phyloP scores from a whole-genome alignment of 2,797 vertebrate genomes.

The Coregonus sp. region DNA sequence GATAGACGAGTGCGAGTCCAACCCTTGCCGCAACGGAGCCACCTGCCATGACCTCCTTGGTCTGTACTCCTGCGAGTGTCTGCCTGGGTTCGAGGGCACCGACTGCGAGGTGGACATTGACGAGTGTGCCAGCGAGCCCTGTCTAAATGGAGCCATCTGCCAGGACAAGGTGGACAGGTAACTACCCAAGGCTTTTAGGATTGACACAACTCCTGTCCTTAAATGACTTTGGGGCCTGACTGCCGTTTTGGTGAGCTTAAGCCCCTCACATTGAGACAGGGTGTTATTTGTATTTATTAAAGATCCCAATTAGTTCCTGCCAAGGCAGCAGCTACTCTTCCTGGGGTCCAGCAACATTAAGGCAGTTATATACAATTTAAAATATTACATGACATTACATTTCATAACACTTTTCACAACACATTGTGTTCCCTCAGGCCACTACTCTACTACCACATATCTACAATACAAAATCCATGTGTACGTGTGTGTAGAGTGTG shows the following conservation, averaged over 20 bases:
- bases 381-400: too few species aligned
- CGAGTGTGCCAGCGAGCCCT: constrained; percentile 88
- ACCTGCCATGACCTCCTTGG: constrained; percentile 80
- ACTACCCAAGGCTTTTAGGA: background rate
- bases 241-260: background rate
- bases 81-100: constrained; percentile 78
- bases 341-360: too few species aligned
- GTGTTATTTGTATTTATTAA: too few species aligned
- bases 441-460: too few species aligned
- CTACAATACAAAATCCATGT: too few species aligned
- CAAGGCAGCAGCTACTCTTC: too few species aligned
- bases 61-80: constrained; percentile 85
- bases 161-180: constrained; percentile 86
- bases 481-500: too few species aligned
- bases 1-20: constrained; percentile 85
- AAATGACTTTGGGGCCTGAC: background rate
- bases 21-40: constrained; percentile 82
- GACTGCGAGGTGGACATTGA: constrained; percentile 85
- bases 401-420: too few species aligned
- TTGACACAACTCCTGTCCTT: background rate
- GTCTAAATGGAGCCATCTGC: constrained; percentile 80
- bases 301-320: too few species aligned
- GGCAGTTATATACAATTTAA: too few species aligned
- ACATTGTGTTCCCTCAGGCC: too few species aligned
- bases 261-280: background rate